Evolutionary conservation across 2,888 invertebrate species (phyloP).

Genomic region (Pandemis heparana): DNA sequence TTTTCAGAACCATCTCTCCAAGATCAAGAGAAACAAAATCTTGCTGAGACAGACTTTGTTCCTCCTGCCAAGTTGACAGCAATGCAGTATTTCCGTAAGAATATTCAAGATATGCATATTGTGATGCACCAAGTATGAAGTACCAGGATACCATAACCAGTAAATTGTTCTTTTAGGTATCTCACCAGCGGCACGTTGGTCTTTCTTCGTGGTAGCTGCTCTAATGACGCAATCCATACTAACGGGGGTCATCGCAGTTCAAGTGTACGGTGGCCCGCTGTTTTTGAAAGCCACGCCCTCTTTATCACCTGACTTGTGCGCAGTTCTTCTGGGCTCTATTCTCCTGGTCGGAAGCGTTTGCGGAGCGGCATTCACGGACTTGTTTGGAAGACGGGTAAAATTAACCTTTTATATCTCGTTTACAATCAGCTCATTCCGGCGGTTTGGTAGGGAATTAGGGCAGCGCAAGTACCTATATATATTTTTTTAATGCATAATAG

Average conservation of each 20-base stretch:
- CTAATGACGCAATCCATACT: conserved; percentile 45
- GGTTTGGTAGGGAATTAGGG: too few species aligned
- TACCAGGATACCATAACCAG: not conserved
- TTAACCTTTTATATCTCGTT: too few species aligned
- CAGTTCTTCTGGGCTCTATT: conserved; percentile 77
- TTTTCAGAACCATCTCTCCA: conserved; percentile 22
- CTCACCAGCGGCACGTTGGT: conserved; percentile 35
- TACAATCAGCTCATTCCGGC: too few species aligned
- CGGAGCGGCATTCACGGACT: conserved; percentile 71
- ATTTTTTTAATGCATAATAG: too few species aligned
- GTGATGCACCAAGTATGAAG: not conserved
- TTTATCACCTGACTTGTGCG: conserved; percentile 63
- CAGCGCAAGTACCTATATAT: too few species aligned
- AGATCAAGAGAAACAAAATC: conserved; percentile 27
- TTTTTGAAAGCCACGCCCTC: conserved; percentile 68
- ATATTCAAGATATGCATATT: not conserved
- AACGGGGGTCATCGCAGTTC: conserved; percentile 46
- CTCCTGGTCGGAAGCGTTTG: conserved; percentile 70
- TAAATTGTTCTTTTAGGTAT: conserved; percentile 14
- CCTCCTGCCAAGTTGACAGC: conserved; percentile 20
- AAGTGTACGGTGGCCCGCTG: conserved; percentile 61
- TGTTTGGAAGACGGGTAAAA: conserved; percentile 36
- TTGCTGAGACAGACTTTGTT: conserved; percentile 5
- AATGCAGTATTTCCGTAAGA: conserved; percentile 40
- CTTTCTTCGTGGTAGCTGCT: conserved; percentile 29